Conservation (phyloP, 37 sponge, comb jelly and placozoan genomes). For the Beroe forskalii region DNA sequence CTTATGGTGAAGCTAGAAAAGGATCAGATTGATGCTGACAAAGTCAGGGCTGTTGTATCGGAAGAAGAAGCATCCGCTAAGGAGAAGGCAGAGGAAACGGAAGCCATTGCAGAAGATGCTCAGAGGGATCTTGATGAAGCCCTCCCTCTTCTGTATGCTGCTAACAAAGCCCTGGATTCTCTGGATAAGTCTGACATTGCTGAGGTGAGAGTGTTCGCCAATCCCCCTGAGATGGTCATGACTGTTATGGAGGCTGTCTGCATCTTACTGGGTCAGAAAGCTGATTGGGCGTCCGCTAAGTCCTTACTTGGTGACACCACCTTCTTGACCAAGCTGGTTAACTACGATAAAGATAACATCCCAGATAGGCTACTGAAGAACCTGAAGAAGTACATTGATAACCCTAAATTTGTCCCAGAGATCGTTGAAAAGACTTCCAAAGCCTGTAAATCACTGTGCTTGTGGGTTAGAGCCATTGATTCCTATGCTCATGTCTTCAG, state of each 20-base stretch:
- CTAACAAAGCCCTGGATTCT: constrained; percentile 93
- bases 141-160: constrained; percentile 89
- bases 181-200: constrained; percentile 97
- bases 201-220: constrained; percentile 91
- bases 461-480: constrained; percentile 97
- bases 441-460: constrained; percentile 97
- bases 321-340: constrained; percentile 85
- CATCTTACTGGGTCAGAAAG: constrained; percentile 78
- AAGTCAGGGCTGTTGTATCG: constrained; percentile 84
- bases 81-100: constrained; percentile 90
- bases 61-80: constrained; percentile 94
- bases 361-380: constrained; percentile 85
- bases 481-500: constrained; percentile 88
- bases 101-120: constrained; percentile 93
- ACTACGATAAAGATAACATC: constrained; percentile 97
- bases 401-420: constrained; percentile 92
- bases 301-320: constrained; percentile 81
- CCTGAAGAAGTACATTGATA: constrained; percentile 98
- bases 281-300: constrained; percentile 96
- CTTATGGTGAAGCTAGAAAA: constrained; percentile 86
- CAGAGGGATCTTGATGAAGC: constrained; percentile 97
- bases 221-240: constrained; percentile 91
- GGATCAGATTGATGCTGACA: constrained; percentile 89
- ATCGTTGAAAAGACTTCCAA: constrained; percentile 90
- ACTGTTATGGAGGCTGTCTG: constrained; percentile 98